Evolutionary conservation across 2,113 vertebrate species (phyloP).

Genomic region (Romanogobio albipinnatus): DNA sequence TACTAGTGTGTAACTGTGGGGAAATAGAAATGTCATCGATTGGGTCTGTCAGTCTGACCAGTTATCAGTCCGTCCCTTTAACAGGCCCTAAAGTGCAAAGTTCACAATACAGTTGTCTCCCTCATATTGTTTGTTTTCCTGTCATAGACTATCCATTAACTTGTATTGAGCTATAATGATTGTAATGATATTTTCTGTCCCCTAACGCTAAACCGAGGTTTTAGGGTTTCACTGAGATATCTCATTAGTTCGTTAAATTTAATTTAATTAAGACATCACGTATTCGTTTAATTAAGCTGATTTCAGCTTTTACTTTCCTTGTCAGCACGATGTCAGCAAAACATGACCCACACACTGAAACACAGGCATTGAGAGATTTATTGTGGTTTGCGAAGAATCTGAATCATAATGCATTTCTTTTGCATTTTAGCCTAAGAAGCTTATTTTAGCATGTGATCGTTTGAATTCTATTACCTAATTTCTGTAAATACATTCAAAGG

Average conservation of each 20-base stretch:
- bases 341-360: background rate
- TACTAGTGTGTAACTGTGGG: background rate
- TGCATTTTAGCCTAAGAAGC: background rate
- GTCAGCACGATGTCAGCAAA: background rate
- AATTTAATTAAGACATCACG: background rate
- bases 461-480: slow-evolving; percentile 4
- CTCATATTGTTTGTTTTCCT: slow-evolving; percentile 6
- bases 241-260: background rate
- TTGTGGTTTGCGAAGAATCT: background rate
- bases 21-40: background rate
- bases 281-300: background rate
- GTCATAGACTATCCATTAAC: background rate
- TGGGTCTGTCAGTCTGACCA: background rate
- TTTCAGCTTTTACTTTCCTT: background rate
- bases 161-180: background rate
- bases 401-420: slow-evolving; percentile 8
- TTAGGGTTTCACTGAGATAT: background rate
- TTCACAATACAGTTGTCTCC: slow-evolving; percentile 5
- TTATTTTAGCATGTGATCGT: slow-evolving; percentile 30
- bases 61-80: background rate
- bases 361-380: slow-evolving; percentile 25
- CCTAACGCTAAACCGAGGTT: background rate
- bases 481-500: background rate
- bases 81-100: background rate
- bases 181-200: background rate